These are phyloP conservation scores for Squalus acanthias DNA, from an alignment of 2,797 vertebrate species.

Conservation along the genomic window DNA sequence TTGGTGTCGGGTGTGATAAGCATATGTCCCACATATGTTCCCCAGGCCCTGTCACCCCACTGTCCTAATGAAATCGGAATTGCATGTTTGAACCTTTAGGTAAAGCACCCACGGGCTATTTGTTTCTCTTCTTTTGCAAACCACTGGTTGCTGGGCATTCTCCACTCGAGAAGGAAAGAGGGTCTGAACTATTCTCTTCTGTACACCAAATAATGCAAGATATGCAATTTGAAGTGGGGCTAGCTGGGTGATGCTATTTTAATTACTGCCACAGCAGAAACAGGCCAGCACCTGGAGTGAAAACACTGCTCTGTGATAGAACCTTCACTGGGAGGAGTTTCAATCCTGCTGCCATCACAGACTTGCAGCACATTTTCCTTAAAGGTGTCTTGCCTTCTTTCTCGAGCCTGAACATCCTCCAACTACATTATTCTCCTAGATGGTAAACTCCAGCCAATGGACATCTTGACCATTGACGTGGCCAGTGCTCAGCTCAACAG, in stretches of 20 bases:
- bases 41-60: background rate
- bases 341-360: too few relatives aligned
- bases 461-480: too few relatives aligned
- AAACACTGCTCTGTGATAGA: background rate
- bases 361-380: too few relatives aligned
- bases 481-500: too few relatives aligned
- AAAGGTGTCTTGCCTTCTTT: too few relatives aligned
- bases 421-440: background rate
- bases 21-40: background rate
- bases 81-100: background rate
- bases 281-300: background rate
- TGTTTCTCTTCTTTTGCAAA: background rate
- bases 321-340: background rate
- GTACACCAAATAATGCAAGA: background rate
- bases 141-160: background rate
- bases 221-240: background rate
- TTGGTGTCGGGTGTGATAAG: background rate
- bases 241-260: background rate
- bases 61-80: background rate
- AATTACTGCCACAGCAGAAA: background rate
- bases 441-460: background rate
- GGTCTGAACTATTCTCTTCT: background rate
- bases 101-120: background rate
- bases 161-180: background rate
- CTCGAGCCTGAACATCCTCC: too few relatives aligned